A percentile compares a stretch with the other conserved stretches of the same genome.
These are phyloP conservation scores for Microtus montanus DNA, from an alignment of 2,113 vertebrate genomes.

Conservation along the genomic window DNA sequence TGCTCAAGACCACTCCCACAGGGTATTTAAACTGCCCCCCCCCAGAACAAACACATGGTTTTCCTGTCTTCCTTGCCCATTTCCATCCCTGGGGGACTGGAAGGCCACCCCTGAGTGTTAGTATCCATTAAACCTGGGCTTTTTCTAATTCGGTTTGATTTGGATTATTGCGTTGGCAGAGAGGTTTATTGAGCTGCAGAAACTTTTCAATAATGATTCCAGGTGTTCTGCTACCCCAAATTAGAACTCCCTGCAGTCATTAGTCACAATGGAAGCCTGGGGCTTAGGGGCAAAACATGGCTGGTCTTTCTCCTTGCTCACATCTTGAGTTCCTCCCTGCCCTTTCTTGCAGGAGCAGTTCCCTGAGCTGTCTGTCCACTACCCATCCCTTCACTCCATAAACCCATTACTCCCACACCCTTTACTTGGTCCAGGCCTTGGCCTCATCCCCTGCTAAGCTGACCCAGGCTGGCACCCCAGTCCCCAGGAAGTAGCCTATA, in stretches of 20 bases:
- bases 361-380: not conserved
- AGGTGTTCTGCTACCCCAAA: not conserved
- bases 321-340: not conserved
- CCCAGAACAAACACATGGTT: too few species aligned
- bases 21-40: too few species aligned
- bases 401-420: not conserved
- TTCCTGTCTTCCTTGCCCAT: too few species aligned
- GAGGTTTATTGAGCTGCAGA: too few species aligned
- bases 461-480: not conserved
- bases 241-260: not conserved
- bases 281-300: not conserved
- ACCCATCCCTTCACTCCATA: not conserved
- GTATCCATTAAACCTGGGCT: too few species aligned
- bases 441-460: not conserved
- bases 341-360: not conserved
- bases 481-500: not conserved
- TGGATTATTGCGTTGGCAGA: too few species aligned
- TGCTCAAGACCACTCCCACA: too few species aligned
- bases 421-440: not conserved
- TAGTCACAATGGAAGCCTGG: not conserved
- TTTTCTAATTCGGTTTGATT: too few species aligned
- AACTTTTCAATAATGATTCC: not conserved
- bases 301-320: not conserved
- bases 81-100: too few species aligned
- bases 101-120: too few species aligned